Conservation (phyloP, 2,888 invertebrate genomes). For the Trichogramma evanescens region DNA sequence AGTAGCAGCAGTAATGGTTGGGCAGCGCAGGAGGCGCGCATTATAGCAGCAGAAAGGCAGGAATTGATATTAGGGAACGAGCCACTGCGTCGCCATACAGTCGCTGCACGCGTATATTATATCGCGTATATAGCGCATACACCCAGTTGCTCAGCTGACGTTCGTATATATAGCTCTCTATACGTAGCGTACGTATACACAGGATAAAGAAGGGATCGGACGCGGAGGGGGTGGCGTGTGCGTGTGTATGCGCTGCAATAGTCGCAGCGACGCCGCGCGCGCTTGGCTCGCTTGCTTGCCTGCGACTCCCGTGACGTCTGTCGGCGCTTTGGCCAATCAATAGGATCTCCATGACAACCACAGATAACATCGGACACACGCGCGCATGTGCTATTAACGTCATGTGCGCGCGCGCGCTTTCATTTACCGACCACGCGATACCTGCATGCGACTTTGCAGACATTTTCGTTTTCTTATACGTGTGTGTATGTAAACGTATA, state of each 20-base stretch:
- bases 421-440: no score
- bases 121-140: no score
- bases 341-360: slow-evolving; percentile 49
- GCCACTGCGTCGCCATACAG: not conserved
- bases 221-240: slow-evolving; percentile 22
- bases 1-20: no score
- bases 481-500: no score
- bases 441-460: no score
- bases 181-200: slow-evolving; percentile 21
- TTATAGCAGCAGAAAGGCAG: no score
- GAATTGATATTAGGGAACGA: no score
- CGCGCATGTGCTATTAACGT: slow-evolving; percentile 21
- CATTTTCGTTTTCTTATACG: no score
- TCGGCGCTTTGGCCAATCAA: slow-evolving; percentile 49
- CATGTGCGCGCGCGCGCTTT: no score
- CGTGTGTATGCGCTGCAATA: slow-evolving; percentile 24
- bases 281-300: slow-evolving; percentile 36
- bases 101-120: slow-evolving; percentile 2
- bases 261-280: slow-evolving; percentile 33
- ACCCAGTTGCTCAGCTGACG: slow-evolving; percentile 30
- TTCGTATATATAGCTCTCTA: not conserved
- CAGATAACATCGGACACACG: slow-evolving; percentile 49
- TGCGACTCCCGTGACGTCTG: slow-evolving; percentile 53
- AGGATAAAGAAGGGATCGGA: slow-evolving; percentile 18
- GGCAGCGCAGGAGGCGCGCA: no score